Conservation (phyloP, 1,140 invertebrate genomes). For the Heliconius melpomene region DNA sequence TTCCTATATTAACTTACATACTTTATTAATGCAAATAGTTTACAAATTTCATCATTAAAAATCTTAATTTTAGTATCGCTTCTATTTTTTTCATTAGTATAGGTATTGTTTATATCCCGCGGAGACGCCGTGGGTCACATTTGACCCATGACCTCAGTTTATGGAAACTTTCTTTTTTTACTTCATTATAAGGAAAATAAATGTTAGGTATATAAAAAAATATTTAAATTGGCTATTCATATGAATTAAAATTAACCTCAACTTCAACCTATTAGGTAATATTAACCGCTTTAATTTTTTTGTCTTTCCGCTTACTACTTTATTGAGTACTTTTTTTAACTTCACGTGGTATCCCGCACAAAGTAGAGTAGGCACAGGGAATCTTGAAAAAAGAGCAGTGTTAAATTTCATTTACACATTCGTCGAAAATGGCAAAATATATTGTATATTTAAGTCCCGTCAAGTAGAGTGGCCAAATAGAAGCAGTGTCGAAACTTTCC, state of each 20-base stretch:
- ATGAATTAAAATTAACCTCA: not conserved
- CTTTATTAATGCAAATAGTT: conserved; percentile 11
- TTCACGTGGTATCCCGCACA: too few relatives aligned
- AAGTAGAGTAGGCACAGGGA: too few relatives aligned
- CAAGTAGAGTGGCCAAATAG: too few relatives aligned
- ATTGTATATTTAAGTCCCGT: too few relatives aligned
- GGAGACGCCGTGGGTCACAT: conserved; percentile 16
- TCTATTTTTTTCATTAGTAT: conserved; percentile 29
- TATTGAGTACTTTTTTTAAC: too few relatives aligned
- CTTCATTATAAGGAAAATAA: not conserved
- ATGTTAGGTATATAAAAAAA: not conserved
- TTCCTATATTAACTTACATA: not conserved
- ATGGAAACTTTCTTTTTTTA: conserved; percentile 8
- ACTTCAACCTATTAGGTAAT: too few relatives aligned
- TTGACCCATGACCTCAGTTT: conserved; percentile 23
- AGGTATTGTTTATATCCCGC: conserved; percentile 20
- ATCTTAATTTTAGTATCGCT: conserved; percentile 21
- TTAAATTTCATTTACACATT: too few relatives aligned
- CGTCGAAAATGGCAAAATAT: too few relatives aligned
- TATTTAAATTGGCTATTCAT: not conserved
- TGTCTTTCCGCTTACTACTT: too few relatives aligned
- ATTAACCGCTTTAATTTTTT: too few relatives aligned
- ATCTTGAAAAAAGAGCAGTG: too few relatives aligned
- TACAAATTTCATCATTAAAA: conserved; percentile 27
- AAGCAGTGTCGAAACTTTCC: too few relatives aligned